Evolutionary conservation across 1,140 invertebrate species (phyloP).

Genomic region (Zaprionus capensis): DNA sequence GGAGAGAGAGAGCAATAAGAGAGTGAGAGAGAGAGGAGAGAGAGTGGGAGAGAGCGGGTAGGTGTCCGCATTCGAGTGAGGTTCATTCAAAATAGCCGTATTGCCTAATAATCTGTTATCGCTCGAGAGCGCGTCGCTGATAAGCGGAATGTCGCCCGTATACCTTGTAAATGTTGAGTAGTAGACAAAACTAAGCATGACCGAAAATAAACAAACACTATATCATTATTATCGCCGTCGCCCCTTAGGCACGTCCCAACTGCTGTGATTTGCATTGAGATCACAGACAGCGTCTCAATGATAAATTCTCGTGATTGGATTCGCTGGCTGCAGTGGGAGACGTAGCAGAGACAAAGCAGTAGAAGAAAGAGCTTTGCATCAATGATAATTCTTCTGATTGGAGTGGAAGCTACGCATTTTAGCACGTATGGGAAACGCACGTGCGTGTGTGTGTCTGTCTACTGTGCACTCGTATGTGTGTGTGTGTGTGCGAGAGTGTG

Average conservation of each 20-base stretch:
- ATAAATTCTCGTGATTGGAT: constrained; percentile 3
- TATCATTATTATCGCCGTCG: constrained; percentile 23
- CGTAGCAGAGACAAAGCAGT: background rate
- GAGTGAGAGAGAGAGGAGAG: background rate
- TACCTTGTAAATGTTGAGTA: constrained; percentile 9
- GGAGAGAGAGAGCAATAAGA: background rate
- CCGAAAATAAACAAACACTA: constrained; percentile 38
- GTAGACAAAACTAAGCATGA: constrained; percentile 24
- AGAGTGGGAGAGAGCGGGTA: background rate
- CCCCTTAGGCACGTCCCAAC: constrained; percentile 21
- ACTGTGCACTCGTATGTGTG: constrained; percentile 7
- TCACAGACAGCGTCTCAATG: background rate
- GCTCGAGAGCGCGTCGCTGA: constrained; percentile 22
- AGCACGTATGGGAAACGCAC: constrained; percentile 49
- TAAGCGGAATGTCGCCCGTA: constrained; percentile 11
- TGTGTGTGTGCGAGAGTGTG: background rate
- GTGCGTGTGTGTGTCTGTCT: constrained; percentile 27
- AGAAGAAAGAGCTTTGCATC: background rate
- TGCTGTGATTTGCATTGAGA: background rate
- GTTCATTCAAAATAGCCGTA: constrained; percentile 26
- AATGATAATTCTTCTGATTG: constrained; percentile 22
- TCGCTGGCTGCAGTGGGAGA: background rate
- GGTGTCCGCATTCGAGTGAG: background rate
- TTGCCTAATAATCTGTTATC: constrained; percentile 43
- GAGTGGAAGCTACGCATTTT: constrained; percentile 34